These are phyloP conservation scores for Drosophila nikananu DNA, from an alignment of 1,140 invertebrate species.

Conservation along the genomic window DNA sequence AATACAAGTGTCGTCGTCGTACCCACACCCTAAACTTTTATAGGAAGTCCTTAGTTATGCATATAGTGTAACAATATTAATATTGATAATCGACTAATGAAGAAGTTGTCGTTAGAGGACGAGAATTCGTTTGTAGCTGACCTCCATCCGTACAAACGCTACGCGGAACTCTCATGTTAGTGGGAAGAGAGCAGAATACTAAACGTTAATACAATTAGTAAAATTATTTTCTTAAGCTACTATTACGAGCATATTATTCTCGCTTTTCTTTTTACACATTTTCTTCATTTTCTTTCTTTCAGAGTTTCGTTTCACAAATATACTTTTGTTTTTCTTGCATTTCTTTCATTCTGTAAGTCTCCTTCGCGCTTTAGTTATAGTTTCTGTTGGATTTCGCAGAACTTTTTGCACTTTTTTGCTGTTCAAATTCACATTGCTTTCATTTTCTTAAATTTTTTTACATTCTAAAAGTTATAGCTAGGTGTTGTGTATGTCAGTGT, in stretches of 20 bases:
- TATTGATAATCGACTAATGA: conserved; percentile 84
- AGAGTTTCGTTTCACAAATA: conserved; percentile 62
- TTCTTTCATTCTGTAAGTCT: conserved; percentile 25
- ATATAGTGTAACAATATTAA: conserved; percentile 69
- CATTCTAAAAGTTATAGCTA: conserved; percentile 68
- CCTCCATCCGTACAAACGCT: conserved; percentile 55
- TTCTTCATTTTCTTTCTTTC: conserved; percentile 28
- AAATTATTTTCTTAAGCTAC: conserved; percentile 78
- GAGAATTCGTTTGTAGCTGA: conserved; percentile 82
- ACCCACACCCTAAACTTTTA: conserved; percentile 80
- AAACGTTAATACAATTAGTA: conserved; percentile 79
- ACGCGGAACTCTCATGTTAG: conserved; percentile 85
- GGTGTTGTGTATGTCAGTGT: conserved; percentile 54
- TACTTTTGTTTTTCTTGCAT: conserved; percentile 74
- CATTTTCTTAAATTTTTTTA: conserved; percentile 42
- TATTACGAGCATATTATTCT: conserved; percentile 46
- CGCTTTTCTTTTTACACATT: conserved; percentile 68
- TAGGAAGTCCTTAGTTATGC: conserved; percentile 78
- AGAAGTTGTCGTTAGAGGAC: conserved; percentile 85
- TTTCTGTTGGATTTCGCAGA: conserved; percentile 20
- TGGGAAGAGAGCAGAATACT: conserved; percentile 60
- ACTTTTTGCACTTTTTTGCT: conserved; percentile 78
- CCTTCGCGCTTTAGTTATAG: conserved; percentile 44
- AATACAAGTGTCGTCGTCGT: conserved; percentile 70
- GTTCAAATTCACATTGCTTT: conserved; percentile 68